Evolutionary conservation across 2,797 vertebrate genomes (phyloP).

Genomic region (Leptoclinus maculatus): DNA sequence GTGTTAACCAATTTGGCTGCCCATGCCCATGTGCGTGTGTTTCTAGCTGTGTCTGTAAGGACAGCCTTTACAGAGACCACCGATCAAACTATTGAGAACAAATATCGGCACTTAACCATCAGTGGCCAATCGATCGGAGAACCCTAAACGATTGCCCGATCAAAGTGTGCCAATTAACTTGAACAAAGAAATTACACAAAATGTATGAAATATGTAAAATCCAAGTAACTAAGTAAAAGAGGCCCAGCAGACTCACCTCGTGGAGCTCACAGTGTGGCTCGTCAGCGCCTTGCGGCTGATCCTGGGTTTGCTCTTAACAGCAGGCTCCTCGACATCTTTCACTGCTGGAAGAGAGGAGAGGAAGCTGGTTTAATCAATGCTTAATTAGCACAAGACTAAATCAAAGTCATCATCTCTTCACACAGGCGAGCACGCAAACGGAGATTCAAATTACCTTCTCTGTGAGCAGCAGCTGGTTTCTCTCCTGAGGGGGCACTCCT

Average conservation of each 20-base stretch:
- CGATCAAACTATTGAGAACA: no score
- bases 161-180: no score
- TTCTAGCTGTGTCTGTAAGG: no score
- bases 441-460: slow-evolving; percentile 73
- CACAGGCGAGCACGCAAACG: not conserved
- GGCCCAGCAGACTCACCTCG: slow-evolving; percentile 57
- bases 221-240: no score
- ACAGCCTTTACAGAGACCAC: no score
- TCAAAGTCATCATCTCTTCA: slow-evolving; percentile 37
- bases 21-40: no score
- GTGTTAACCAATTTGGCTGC: no score
- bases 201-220: not conserved
- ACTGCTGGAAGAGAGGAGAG: slow-evolving; percentile 24
- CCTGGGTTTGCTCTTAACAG: slow-evolving; percentile 66
- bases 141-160: no score
- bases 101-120: no score
- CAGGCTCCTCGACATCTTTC: slow-evolving; percentile 55
- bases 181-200: not conserved
- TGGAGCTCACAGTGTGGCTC: slow-evolving; percentile 33
- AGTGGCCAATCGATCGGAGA: no score
- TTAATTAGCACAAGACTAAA: slow-evolving; percentile 48
- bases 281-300: slow-evolving; percentile 74
- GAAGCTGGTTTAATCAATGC: slow-evolving; percentile 25
- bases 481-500: slow-evolving; percentile 68
- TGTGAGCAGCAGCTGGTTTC: slow-evolving; percentile 71